phyloP scores from a whole-genome alignment of 92 coral and sea anemone species.

The Muricea muricata region DNA sequence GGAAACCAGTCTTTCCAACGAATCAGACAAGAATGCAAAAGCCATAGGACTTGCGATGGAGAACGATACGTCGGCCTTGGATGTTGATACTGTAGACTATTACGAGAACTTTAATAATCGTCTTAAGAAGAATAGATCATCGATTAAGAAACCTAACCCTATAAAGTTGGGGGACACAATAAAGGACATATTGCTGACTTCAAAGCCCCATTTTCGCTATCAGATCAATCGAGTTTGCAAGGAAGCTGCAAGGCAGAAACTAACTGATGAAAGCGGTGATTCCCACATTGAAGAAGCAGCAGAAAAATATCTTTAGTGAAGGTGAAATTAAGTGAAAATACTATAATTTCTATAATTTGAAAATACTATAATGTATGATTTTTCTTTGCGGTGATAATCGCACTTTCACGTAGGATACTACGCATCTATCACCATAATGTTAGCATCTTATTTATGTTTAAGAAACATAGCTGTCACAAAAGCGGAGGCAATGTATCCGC shows the following conservation, averaged over 20 bases:
- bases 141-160: constrained; percentile 87
- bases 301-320: constrained; percentile 78
- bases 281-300: constrained; percentile 78
- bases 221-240: constrained; percentile 81
- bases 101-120: constrained; percentile 81
- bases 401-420: too few species aligned
- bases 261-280: constrained; percentile 84
- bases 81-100: constrained; percentile 80
- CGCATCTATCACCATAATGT: too few species aligned
- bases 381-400: too few species aligned
- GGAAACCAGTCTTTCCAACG: constrained; percentile 88
- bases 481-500: too few species aligned
- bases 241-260: constrained; percentile 87
- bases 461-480: too few species aligned
- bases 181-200: constrained; percentile 70
- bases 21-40: constrained; percentile 95
- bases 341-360: too few species aligned
- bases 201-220: constrained; percentile 92
- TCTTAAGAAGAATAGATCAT: constrained; percentile 78
- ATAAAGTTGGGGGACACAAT: constrained; percentile 73
- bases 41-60: constrained; percentile 95
- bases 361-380: too few species aligned
- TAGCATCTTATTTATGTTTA: too few species aligned
- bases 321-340: too few species aligned
- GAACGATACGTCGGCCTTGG: constrained; percentile 58